Conservation (phyloP, 1,140 invertebrate genomes). For the Cherax quadricarinatus region DNA sequence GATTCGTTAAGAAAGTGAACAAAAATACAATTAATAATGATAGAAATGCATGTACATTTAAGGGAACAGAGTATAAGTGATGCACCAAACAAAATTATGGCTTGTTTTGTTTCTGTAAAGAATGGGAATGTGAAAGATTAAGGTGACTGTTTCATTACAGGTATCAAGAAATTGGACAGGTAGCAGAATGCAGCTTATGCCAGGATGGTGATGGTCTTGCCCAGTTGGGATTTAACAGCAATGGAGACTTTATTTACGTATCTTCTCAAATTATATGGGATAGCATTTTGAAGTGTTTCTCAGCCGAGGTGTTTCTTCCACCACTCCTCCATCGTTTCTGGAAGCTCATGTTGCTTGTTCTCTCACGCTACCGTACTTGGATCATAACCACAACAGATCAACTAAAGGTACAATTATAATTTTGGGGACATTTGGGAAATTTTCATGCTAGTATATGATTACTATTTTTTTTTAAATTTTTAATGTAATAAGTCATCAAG, state of each 20-base stretch:
- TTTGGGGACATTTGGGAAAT: neutral
- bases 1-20: too few relatives aligned
- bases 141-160: conserved; percentile 27
- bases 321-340: conserved; percentile 89
- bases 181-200: conserved; percentile 75
- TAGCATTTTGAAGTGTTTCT: conserved; percentile 82
- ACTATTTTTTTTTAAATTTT: too few relatives aligned
- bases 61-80: too few relatives aligned
- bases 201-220: conserved; percentile 74
- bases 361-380: conserved; percentile 87
- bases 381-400: conserved; percentile 75
- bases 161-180: conserved; percentile 64
- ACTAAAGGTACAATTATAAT: conserved; percentile 43
- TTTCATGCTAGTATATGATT: too few relatives aligned
- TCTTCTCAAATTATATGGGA: conserved; percentile 77
- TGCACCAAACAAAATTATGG: too few relatives aligned
- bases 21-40: too few relatives aligned
- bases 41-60: too few relatives aligned
- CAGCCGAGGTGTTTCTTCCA: conserved; percentile 84
- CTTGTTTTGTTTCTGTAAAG: too few relatives aligned
- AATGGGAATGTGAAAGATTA: too few relatives aligned
- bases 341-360: conserved; percentile 89
- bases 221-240: neutral
- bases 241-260: conserved; percentile 21
- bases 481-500: too few relatives aligned